Evolutionary conservation across 2,888 invertebrate genomes (phyloP).

Genomic region (Drosophila picticornis): DNA sequence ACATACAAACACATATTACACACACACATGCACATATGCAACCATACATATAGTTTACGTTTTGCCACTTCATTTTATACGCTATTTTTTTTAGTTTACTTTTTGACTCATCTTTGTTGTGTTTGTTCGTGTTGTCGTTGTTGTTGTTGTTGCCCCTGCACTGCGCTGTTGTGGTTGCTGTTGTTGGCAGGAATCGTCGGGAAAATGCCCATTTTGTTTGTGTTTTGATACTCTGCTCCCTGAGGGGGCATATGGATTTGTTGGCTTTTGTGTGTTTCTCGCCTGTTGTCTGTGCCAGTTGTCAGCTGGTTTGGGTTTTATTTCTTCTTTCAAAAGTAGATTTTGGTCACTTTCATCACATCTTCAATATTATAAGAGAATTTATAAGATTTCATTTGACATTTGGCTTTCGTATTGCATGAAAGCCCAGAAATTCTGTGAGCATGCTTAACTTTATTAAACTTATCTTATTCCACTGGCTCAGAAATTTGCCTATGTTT

Average conservation of each 20-base stretch:
- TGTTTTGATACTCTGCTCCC: slow-evolving; percentile 28
- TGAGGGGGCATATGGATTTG: neutral
- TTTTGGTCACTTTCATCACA: neutral
- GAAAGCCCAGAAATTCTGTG: neutral
- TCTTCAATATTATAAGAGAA: neutral
- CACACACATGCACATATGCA: slow-evolving; percentile 13
- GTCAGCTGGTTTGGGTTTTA: neutral
- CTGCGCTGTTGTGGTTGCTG: slow-evolving; percentile 22
- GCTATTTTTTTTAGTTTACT: slow-evolving; percentile 54
- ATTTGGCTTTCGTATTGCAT: neutral
- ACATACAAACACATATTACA: slow-evolving; percentile 15
- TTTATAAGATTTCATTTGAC: neutral
- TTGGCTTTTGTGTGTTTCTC: neutral
- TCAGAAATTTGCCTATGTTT: rapidly evolving
- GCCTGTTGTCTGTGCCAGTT: neutral
- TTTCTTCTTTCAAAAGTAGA: neutral
- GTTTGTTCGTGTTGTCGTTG: slow-evolving; percentile 20
- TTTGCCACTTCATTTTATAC: slow-evolving; percentile 79
- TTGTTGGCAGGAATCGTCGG: slow-evolving; percentile 42
- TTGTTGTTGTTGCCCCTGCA: slow-evolving; percentile 12
- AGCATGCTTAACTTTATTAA: neutral
- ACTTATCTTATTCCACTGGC: neutral
- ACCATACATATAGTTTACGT: slow-evolving; percentile 70
- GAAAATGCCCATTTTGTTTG: slow-evolving; percentile 66
- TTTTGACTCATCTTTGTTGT: slow-evolving; percentile 56